Conservation (phyloP, 2,888 invertebrate genomes). For the Caradrina kadenii region DNA sequence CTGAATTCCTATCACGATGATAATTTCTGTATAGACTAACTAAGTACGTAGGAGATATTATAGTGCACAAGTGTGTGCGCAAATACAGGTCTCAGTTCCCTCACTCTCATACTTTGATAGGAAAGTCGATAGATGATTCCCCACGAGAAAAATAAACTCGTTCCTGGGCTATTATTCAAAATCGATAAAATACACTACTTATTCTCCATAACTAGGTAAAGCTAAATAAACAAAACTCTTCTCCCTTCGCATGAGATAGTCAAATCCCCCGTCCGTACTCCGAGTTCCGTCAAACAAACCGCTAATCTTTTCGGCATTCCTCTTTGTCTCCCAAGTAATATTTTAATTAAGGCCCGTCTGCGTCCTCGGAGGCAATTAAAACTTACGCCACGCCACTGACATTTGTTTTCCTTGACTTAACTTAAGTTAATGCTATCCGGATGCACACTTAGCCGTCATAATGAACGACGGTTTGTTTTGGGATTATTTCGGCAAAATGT, state of each 20-base stretch:
- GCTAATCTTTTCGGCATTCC: constrained; percentile 80
- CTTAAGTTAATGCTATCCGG: constrained; percentile 73
- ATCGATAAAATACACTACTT: too few species aligned
- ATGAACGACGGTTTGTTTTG: constrained; percentile 64
- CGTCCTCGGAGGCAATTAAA: constrained; percentile 80
- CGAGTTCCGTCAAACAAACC: constrained; percentile 66
- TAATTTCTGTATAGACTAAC: too few species aligned
- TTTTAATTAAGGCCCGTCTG: constrained; percentile 82
- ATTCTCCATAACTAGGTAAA: not conserved
- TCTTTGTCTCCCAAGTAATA: constrained; percentile 83
- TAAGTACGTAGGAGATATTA: too few species aligned
- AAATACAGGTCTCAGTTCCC: too few species aligned
- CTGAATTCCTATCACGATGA: too few species aligned
- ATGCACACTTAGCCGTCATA: constrained; percentile 73
- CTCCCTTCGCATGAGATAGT: constrained; percentile 16
- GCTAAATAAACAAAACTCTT: constrained; percentile 1
- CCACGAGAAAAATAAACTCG: too few species aligned
- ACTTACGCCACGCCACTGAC: constrained; percentile 77
- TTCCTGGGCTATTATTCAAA: too few species aligned
- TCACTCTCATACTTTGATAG: too few species aligned
- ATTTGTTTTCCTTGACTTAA: constrained; percentile 81
- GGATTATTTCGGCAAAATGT: constrained; percentile 13
- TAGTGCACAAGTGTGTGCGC: too few species aligned
- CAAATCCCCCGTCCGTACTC: constrained; percentile 12
- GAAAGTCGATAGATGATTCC: too few species aligned